phyloP scores from a whole-genome alignment of 2,888 invertebrate genomes.

The Nematopogon swammerdamellus region DNA sequence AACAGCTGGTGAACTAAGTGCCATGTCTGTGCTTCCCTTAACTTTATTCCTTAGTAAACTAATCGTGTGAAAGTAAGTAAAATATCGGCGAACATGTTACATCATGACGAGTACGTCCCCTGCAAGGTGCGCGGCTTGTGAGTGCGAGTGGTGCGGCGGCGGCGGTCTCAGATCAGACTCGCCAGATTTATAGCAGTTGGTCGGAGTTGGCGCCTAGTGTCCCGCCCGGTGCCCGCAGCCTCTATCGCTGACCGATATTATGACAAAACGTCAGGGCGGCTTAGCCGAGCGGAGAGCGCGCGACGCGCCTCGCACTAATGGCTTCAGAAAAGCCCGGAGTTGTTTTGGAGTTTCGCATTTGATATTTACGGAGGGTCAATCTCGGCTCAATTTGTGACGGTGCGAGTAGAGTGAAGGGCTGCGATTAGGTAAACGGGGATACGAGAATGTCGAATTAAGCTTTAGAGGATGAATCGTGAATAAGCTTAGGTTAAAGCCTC shows the following conservation, averaged over 20 bases:
- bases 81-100: too few relatives aligned
- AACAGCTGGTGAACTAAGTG: too few relatives aligned
- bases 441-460: not conserved
- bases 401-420: not conserved
- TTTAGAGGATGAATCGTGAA: too few relatives aligned
- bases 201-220: not conserved
- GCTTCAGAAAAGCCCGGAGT: not conserved
- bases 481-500: too few relatives aligned
- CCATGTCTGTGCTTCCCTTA: too few relatives aligned
- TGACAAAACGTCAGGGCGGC: not conserved
- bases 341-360: not conserved
- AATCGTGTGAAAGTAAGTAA: too few relatives aligned
- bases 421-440: not conserved
- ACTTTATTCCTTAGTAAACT: too few relatives aligned
- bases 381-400: not conserved
- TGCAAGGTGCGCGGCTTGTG: too few relatives aligned
- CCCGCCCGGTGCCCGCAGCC: too few relatives aligned
- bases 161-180: too few relatives aligned
- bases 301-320: not conserved
- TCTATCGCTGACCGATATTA: not conserved
- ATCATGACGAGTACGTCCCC: too few relatives aligned
- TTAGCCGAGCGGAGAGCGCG: not conserved
- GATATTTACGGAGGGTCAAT: not conserved
- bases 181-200: not conserved
- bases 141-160: too few relatives aligned